Conservation (phyloP, 2,113 vertebrate genomes). For the Crocuta crocuta region DNA sequence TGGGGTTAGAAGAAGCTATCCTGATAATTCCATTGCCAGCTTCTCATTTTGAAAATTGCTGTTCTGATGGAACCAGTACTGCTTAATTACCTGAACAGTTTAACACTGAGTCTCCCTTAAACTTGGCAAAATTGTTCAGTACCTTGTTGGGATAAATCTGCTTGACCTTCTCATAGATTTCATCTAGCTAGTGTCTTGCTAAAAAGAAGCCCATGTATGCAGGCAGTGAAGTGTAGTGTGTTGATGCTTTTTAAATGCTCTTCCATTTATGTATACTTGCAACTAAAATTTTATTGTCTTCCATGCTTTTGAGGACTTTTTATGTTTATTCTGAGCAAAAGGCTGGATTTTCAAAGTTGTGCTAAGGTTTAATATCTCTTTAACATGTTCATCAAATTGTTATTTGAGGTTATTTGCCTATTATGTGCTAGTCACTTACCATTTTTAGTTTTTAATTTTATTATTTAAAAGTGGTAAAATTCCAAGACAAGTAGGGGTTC, state of each 20-base stretch:
- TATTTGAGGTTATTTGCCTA: background rate
- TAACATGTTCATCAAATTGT: constrained; percentile 22
- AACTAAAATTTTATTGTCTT: constrained; percentile 57
- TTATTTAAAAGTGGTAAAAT: constrained; percentile 60
- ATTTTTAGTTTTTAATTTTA: constrained; percentile 64
- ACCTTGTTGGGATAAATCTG: constrained; percentile 70
- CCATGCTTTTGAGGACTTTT: constrained; percentile 40
- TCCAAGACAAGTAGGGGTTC: constrained; percentile 15
- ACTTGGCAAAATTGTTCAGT: constrained; percentile 59
- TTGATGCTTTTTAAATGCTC: constrained; percentile 58
- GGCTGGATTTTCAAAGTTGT: background rate
- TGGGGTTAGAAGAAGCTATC: background rate
- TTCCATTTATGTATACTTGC: constrained; percentile 68
- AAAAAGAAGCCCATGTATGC: constrained; percentile 49
- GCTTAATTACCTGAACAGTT: background rate
- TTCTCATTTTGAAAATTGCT: background rate
- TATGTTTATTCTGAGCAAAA: constrained; percentile 68
- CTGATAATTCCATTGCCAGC: background rate
- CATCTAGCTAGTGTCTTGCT: constrained; percentile 67
- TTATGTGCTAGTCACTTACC: background rate
- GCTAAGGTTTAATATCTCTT: constrained; percentile 35
- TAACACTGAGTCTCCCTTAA: background rate
- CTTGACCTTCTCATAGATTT: constrained; percentile 74
- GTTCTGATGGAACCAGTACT: background rate
- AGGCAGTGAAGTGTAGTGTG: constrained; percentile 15